A percentile compares a stretch with the other conserved stretches of the same genome.
Conservation (phyloP, 2,113 vertebrate species). For the Pao palembangensis region DNA sequence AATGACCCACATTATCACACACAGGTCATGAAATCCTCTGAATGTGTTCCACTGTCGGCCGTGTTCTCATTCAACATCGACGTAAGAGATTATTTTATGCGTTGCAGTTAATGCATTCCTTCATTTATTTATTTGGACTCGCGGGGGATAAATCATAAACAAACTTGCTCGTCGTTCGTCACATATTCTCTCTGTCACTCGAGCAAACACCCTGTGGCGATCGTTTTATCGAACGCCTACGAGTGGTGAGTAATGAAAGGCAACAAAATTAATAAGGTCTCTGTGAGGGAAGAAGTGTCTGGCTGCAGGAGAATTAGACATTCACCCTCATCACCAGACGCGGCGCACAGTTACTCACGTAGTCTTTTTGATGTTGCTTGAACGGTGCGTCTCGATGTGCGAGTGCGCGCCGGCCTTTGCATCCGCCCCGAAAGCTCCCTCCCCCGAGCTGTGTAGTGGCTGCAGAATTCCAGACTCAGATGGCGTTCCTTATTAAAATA, state of each 20-base stretch:
- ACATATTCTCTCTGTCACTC: conserved; percentile 55
- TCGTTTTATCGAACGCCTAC: conserved; percentile 58
- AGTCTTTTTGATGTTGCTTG: conserved; percentile 56
- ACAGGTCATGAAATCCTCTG: too few species aligned
- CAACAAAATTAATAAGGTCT: conserved; percentile 59
- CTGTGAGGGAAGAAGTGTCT: conserved; percentile 34
- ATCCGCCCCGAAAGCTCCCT: conserved; percentile 16
- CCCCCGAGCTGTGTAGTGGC: conserved; percentile 8
- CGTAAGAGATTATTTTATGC: conserved; percentile 6
- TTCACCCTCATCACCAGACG: conserved; percentile 43
- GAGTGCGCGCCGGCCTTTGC: conserved; percentile 10
- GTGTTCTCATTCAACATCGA: background rate
- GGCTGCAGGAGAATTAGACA: conserved; percentile 51
- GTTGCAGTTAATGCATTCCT: conserved; percentile 1
- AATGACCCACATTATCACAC: background rate
- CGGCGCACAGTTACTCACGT: conserved; percentile 40
- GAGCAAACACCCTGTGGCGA: conserved; percentile 53
- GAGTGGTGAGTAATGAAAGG: conserved; percentile 58
- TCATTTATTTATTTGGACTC: conserved; percentile 2
- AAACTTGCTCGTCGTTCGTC: conserved; percentile 55
- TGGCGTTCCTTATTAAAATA: conserved; percentile 53
- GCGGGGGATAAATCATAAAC: conserved; percentile 24
- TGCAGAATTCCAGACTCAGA: conserved; percentile 43
- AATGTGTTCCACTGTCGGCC: conserved; percentile 3
- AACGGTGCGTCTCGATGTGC: background rate